Percentiles rank a stretch among this genome's conserved stretches.
Conservation (phyloP, 2,797 vertebrate genomes). For the Capromys pilorides region DNA sequence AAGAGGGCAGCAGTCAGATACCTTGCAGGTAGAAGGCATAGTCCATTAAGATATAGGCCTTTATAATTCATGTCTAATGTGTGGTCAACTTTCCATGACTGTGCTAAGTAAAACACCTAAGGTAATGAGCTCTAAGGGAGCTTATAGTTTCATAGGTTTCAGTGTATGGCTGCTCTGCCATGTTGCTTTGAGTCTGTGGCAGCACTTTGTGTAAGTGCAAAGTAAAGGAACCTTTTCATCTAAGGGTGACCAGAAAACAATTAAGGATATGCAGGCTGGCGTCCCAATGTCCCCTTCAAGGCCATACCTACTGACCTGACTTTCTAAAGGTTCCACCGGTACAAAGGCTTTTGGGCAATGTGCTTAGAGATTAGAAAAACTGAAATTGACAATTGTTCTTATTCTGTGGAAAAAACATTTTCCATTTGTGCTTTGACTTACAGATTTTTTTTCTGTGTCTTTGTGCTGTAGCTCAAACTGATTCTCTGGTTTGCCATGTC, state of each 20-base stretch:
- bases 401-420: neutral
- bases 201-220: neutral
- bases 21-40: neutral
- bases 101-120: neutral
- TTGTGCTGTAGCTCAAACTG: neutral
- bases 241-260: neutral
- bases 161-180: neutral
- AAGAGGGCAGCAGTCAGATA: neutral
- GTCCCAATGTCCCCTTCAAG: neutral
- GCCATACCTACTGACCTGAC: too few species aligned
- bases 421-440: neutral
- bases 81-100: neutral
- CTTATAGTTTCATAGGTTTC: neutral
- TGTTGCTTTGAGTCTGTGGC: neutral
- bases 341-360: neutral
- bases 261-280: neutral
- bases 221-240: neutral
- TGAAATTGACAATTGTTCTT: neutral
- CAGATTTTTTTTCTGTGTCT: neutral
- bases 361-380: neutral
- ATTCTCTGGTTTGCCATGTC: neutral
- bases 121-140: neutral
- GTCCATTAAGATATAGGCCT: neutral
- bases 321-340: neutral
- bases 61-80: neutral